Percentiles rank a stretch among this genome's conserved stretches.
Conservation (phyloP, 2,797 vertebrate species). For the Nannoperca obscura region DNA sequence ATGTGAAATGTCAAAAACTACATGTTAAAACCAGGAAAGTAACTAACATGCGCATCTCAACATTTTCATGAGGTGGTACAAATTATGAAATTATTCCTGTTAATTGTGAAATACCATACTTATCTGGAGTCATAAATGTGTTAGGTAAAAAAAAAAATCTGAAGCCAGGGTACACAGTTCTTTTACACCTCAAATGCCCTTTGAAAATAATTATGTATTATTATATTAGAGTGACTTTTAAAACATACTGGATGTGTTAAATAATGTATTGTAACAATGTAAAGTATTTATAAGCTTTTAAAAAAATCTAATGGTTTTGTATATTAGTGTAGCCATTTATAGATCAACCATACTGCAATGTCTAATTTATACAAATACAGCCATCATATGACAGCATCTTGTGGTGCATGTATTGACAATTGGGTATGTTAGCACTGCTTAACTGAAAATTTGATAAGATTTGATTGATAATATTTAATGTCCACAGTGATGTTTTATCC, state of each 20-base stretch:
- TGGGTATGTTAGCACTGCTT: background rate
- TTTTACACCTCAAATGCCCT: background rate
- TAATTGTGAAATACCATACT: constrained; percentile 24
- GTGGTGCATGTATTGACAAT: background rate
- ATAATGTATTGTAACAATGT: constrained; percentile 36
- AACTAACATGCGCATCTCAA: background rate
- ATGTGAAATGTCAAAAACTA: background rate
- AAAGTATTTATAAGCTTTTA: constrained; percentile 27
- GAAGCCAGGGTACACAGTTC: background rate
- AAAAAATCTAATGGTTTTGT: constrained; percentile 24
- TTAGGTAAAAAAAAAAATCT: background rate
- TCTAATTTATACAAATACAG: constrained; percentile 14
- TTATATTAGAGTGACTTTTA: constrained; percentile 4
- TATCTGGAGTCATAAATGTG: constrained; percentile 3
- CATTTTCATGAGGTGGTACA: background rate
- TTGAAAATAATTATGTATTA: background rate
- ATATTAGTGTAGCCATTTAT: constrained; percentile 5
- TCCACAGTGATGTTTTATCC: constrained; percentile 9
- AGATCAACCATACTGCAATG: background rate
- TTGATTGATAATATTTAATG: constrained; percentile 3
- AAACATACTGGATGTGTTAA: constrained; percentile 21
- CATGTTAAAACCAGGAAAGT: background rate
- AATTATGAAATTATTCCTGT: constrained; percentile 14
- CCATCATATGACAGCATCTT: background rate
- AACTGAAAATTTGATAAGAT: background rate